Base-by-base conservation (phyloP, 2,888 invertebrate species). In the Rhimphoctona megacephalus region DNA sequence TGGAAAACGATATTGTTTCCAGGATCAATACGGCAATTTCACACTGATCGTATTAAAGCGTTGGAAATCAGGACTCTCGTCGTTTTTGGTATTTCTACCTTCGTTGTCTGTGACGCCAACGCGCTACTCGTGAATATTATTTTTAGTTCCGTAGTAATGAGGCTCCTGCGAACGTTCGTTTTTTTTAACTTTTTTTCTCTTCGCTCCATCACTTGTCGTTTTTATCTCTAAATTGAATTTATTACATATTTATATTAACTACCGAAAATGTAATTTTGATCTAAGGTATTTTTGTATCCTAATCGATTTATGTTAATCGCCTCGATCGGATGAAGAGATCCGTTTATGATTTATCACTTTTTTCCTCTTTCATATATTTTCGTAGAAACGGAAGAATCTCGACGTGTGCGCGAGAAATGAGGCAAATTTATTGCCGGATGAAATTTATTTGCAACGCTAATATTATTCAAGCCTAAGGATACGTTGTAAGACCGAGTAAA, bases 301-400 rank as follows among this genome's bases (percentile, higher is more conserved):
- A 86, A 86, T 86, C 73, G 78, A 69, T 64, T 36, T 84, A 81
- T 80, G 86, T 46, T 78, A 81, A 86, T 86, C 36, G 64, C 61
- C 19, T 67, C 39, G 84, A 81, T 84, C 78, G 78, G 74, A 86
- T 84, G 78, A 81, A 86, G 81, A 81, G 77, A 86, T 86, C 61
- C 64, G 25, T 67, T 78, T 17, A 78, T 46, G 64, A 73, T 73
- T 78, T 70, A 54, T 81, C 61, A 52, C 49, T 74, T 72, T 64
- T 80, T 52, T 74, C 9, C 52, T 80, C 43, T 5, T 69, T 57
- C 43, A 57, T 69, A 54, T 57, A 57, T 30, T 57, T 87, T 86
- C 84, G 69, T 66, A 64, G 76, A 80, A 83, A 64, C 69, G 39
- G 57, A 43, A 57, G 78, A 57, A 43, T 70, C 54, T 69, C 19